Percentiles rank a stretch among this genome's conserved stretches.
Conservation (phyloP, 37 sponge, comb jelly and placozoan genomes). For the Diacarnus erythraeanus region DNA sequence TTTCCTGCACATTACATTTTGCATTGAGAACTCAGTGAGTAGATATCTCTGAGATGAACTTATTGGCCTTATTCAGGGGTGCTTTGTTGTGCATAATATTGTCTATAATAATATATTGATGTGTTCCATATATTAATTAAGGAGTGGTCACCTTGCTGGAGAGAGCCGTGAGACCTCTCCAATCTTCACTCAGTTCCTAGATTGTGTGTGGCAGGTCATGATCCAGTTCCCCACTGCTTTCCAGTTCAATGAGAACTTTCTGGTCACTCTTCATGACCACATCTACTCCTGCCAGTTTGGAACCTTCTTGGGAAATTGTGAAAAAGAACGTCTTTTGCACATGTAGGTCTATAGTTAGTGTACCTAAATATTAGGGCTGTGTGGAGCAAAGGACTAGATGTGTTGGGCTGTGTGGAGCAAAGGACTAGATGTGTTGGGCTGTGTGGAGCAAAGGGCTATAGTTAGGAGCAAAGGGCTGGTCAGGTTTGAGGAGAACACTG, state of each 20-base stretch:
- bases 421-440: background rate
- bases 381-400: background rate
- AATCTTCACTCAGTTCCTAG: slow-evolving; percentile 79
- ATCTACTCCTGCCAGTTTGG: slow-evolving; percentile 64
- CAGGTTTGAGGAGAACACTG: background rate
- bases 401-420: background rate
- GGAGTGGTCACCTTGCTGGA: slow-evolving; percentile 48
- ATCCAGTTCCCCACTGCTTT: slow-evolving; percentile 74
- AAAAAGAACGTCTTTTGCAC: slow-evolving; percentile 40
- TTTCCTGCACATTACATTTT: too few relatives aligned
- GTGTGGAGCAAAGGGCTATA: too few relatives aligned
- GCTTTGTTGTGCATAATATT: too few relatives aligned
- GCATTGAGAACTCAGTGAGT: too few relatives aligned
- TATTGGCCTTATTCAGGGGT: too few relatives aligned
- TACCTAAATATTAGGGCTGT: too few relatives aligned
- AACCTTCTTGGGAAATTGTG: slow-evolving; percentile 67
- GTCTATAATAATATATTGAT: background rate
- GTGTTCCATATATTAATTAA: too few relatives aligned
- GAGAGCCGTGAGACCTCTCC: slow-evolving; percentile 60
- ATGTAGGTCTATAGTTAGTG: slow-evolving; percentile 50
- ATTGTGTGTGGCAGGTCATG: slow-evolving; percentile 75
- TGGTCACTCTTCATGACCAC: slow-evolving; percentile 65
- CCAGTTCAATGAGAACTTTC: slow-evolving; percentile 75
- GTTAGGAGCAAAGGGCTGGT: too few relatives aligned
- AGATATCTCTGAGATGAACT: too few relatives aligned